Percentiles rank a stretch among this genome's conserved stretches.
Evolutionary conservation across 2,113 vertebrate species (phyloP).

Genomic region (Coregonus clupeaformis): DNA sequence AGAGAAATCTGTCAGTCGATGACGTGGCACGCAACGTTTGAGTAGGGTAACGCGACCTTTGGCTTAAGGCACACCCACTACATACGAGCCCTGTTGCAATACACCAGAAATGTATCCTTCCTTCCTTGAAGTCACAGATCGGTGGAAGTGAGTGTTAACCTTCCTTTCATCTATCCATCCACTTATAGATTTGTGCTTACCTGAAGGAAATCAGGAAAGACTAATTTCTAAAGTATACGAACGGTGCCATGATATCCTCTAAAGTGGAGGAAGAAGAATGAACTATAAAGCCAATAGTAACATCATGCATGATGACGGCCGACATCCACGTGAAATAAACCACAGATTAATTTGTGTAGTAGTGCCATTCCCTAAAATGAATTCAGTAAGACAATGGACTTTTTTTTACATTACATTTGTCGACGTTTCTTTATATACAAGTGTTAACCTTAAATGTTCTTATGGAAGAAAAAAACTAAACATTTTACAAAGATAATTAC

Average conservation of each 20-base stretch:
- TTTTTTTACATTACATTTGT: constrained; percentile 50
- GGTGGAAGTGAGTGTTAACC: no score
- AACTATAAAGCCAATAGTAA: constrained; percentile 55
- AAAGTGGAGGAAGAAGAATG: background rate
- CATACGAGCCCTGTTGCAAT: constrained; percentile 56
- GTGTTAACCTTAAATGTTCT: constrained; percentile 35
- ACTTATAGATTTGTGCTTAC: background rate
- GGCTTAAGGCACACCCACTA: constrained; percentile 84
- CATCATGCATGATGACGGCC: constrained; percentile 73
- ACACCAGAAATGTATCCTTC: no score
- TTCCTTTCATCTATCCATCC: no score
- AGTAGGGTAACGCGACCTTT: constrained; percentile 23
- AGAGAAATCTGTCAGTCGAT: no score
- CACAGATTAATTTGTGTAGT: constrained; percentile 65
- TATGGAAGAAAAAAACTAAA: constrained; percentile 78
- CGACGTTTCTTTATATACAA: constrained; percentile 47
- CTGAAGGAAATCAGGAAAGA: constrained; percentile 2
- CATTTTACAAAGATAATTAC: constrained; percentile 71
- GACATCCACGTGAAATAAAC: constrained; percentile 74
- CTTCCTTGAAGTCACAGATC: no score
- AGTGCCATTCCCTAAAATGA: constrained; percentile 64
- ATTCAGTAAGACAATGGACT: constrained; percentile 58
- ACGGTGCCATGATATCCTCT: no score
- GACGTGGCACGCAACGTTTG: no score
- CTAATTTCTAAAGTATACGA: constrained; percentile 38